These are phyloP conservation scores for Brachionus calyciflorus DNA, from an alignment of 1,140 invertebrate species.

Conservation along the genomic window DNA sequence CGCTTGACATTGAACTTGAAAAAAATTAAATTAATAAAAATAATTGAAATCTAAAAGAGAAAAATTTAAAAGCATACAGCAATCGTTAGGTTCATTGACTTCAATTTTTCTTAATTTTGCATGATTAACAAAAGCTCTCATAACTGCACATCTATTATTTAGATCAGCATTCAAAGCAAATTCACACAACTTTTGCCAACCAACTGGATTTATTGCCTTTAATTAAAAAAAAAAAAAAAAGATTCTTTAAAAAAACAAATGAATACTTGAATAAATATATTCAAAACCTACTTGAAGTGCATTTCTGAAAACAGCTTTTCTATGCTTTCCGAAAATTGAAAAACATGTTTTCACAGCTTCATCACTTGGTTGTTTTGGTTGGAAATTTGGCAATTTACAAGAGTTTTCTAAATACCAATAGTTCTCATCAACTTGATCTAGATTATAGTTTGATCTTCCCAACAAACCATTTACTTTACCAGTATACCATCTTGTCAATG, in stretches of 20 bases:
- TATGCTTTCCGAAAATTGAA: conserved; percentile 30
- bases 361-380: conserved; percentile 20
- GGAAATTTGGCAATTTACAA: not conserved
- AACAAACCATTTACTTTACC: conserved; percentile 36
- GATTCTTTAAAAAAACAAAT: not conserved
- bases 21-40: not conserved
- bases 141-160: conserved; percentile 22
- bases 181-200: conserved; percentile 40
- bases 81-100: conserved; percentile 33
- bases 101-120: not conserved
- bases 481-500: conserved; percentile 45
- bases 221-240: not conserved
- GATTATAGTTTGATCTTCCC: conserved; percentile 22
- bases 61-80: not conserved
- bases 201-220: conserved; percentile 7
- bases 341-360: conserved; percentile 9
- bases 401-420: conserved; percentile 36
- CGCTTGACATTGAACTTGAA: not conserved
- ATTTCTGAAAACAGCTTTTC: conserved; percentile 1
- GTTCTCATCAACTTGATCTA: not conserved
- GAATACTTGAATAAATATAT: not conserved
- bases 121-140: conserved; percentile 40
- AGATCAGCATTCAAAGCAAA: not conserved
- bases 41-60: not conserved
- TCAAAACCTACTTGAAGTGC: not conserved